Conservation (phyloP, 1,140 invertebrate species). For the Monochamus saltuarius region DNA sequence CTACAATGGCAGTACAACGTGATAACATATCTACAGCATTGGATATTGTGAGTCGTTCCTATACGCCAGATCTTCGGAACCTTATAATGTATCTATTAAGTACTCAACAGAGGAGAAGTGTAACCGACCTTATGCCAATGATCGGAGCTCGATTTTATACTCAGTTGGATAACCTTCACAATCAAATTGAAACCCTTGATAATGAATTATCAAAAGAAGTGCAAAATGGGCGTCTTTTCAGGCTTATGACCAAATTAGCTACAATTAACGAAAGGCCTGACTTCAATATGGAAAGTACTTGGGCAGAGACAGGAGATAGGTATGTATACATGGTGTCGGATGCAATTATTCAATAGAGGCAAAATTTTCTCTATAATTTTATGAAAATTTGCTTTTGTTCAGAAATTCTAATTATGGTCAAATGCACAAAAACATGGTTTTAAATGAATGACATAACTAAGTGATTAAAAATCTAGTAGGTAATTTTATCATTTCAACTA, state of each 20-base stretch:
- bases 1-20: constrained; percentile 78
- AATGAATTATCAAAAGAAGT: constrained; percentile 90
- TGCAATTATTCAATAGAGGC: no score
- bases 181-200: constrained; percentile 84
- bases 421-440: no score
- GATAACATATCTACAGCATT: constrained; percentile 85
- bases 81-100: constrained; percentile 88
- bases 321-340: constrained; percentile 4
- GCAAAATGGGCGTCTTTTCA: constrained; percentile 90
- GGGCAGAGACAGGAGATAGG: constrained; percentile 90
- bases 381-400: no score
- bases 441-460: no score
- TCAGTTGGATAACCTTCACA: constrained; percentile 87
- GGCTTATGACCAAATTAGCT: constrained; percentile 86
- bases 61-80: constrained; percentile 91
- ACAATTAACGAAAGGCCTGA: constrained; percentile 93
- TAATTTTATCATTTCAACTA: no score
- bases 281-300: constrained; percentile 87
- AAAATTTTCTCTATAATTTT: no score
- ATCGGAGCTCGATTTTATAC: constrained; percentile 94
- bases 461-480: no score
- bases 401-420: no score
- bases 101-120: constrained; percentile 69
- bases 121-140: constrained; percentile 99
- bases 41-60: constrained; percentile 85